Evolutionary conservation across 2,888 invertebrate genomes (phyloP).

Genomic region (Hanleya hanleyi): DNA sequence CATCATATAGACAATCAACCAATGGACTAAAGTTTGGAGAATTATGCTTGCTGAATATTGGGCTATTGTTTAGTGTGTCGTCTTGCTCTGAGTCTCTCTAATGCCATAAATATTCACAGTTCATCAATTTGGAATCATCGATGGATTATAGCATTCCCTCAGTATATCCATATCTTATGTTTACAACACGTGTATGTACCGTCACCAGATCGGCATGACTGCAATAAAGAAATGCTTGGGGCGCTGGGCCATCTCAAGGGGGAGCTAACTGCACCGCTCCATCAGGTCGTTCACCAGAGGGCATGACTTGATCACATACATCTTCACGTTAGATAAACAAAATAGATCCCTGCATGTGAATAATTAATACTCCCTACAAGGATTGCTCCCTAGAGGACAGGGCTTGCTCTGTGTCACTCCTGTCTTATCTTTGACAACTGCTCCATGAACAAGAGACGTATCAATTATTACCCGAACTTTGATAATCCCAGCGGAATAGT

Average conservation of each 20-base stretch:
- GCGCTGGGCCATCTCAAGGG: background rate
- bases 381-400: background rate
- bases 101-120: conserved; percentile 2
- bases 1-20: too few species aligned
- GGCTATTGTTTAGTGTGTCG: too few species aligned
- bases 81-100: too few species aligned
- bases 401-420: background rate
- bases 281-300: background rate
- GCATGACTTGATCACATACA: background rate
- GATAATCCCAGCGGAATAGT: too few species aligned
- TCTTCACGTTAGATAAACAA: conserved; percentile 6
- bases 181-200: too few species aligned
- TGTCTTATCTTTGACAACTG: conserved; percentile 3
- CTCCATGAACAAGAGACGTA: too few species aligned
- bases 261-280: background rate
- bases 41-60: too few species aligned
- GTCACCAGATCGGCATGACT: background rate
- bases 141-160: too few species aligned
- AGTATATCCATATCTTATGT: too few species aligned
- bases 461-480: too few species aligned
- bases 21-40: too few species aligned
- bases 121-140: conserved; percentile 5
- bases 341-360: background rate
- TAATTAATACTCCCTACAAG: background rate
- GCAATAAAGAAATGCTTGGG: conserved; percentile 1